Base-by-base conservation (phyloP, 2,888 invertebrate genomes). In the Drosophila planitibia region DNA sequence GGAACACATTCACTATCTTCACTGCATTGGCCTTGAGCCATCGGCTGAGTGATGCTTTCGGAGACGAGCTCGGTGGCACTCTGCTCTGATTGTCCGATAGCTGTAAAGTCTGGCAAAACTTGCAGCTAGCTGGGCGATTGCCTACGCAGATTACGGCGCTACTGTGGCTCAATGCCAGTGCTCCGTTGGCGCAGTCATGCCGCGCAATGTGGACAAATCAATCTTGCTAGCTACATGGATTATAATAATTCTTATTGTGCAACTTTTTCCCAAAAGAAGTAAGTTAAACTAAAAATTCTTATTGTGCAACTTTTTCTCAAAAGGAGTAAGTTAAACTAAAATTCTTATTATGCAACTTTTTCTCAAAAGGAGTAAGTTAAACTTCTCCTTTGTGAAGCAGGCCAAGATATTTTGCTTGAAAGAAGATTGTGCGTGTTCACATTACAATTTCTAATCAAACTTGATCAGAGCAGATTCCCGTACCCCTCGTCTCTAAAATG, bases 11-110 rank as follows among this genome's bases (percentile, higher is more conserved):
- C 33, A 28, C n/a, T 30, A 57, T 57, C 30, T 39, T n/a, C 39
- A n/a, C n/a, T 14, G 57, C 57, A 30, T 57, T 57, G 57, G 57
- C 39, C 28, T 12, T 14, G 4, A n/a, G 57, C 57, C 53, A 3
- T 54, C 9, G 33, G 25, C 51, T 51, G 19, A 28, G 28, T 51
- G 10, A 28, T 51, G 51, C 28, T 19, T 3, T 33, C 10, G 35
- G 25, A 19, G 28, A 9, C 37, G 28, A 57, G 57, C 28, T 39
- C 14, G 0, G 44, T 12, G 22, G 22, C 44, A 47, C 9, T 47
- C 25, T 19, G 35, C 32, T 32, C 32, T 14, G 33, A 3, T 16
- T 35, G 5, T 35, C 16, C 25, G 25, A 35, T 54, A 16, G n/a
- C 4, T 25, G 25, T 22, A 47, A 47, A 16, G 47, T 47, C 16